Evolutionary conservation across 2,113 vertebrate genomes (phyloP).

Genomic region (Corythaeola cristata): DNA sequence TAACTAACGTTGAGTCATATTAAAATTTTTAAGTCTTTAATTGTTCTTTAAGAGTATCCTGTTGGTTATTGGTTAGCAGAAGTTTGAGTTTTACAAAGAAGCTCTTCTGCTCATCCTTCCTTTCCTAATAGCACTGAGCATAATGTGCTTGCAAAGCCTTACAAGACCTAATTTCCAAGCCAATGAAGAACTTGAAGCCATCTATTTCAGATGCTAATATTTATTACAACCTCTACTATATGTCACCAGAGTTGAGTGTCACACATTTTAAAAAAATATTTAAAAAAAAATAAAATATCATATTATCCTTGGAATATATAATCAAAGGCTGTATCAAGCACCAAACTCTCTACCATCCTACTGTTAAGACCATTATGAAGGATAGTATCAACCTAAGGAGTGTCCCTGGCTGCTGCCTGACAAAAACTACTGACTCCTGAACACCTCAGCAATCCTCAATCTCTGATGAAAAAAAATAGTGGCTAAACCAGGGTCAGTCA

Average conservation of each 20-base stretch:
- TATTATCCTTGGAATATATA: neutral
- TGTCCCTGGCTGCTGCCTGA: neutral
- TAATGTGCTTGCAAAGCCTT: neutral
- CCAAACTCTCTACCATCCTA: neutral
- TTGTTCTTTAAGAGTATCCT: neutral
- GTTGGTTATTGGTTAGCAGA: neutral
- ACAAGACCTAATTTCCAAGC: neutral
- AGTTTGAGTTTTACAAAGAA: neutral
- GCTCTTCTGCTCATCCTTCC: neutral
- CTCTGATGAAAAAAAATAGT: neutral
- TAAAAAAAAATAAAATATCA: neutral
- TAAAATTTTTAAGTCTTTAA: neutral
- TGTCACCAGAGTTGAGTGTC: neutral
- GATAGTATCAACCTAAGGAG: neutral
- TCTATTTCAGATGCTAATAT: neutral
- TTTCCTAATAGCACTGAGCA: neutral
- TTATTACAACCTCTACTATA: neutral
- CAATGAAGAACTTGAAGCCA: neutral
- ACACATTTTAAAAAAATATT: neutral
- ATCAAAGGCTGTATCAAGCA: neutral
- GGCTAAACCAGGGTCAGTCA: neutral
- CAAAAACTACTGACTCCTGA: neutral
- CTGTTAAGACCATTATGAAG: neutral
- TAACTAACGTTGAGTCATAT: neutral
- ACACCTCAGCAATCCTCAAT: neutral